Evolutionary conservation across 2,888 invertebrate genomes (phyloP), one percentile per base, ranked within the genome.

Genomic region (Dascillus cervinus): DNA sequence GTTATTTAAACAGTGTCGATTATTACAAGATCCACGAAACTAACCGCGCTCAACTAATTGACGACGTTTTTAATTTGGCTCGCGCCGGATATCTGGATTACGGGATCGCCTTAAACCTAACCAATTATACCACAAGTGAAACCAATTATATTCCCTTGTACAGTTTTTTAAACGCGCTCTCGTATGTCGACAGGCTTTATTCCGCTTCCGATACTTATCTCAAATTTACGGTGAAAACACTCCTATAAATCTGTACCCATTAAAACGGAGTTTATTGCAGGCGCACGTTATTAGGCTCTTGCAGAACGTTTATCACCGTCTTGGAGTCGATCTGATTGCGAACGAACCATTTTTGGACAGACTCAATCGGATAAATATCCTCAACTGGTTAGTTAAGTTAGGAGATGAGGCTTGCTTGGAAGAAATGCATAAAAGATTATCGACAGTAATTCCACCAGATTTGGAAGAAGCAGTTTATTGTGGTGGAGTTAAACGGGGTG

Each of bases 41-140:
- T 3, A 85, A 82, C 58, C 70, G 88, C 21, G 86, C 83, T 0
- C 82, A 86, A 35, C 50, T 79, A 3, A 59, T 91, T 0, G 82
- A 85, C 46, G 89, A 91, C 56, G 65, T 79, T 4, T 71, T 77
- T 36, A 73, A 73, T 43, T 59, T 79, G 29, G 79, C 78, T 2
- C 63, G 72, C 29, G 70, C 73, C 34, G 75, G 73, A 13, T 60
- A 71, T 17, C 57, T 79, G 32, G 66, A 64, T 3, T 76, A 76
- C 50, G 46, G 53, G 1, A 43, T 65, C 11, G 69, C 78, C 0
- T 63, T 83, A 26, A 68, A 72, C 10, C 52, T 82, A 12, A 70
- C 75, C 1, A 56, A 59, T 4, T 83, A 82, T 53, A 58, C 83
- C 48, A 56, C 55, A 1, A 54, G 67, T 2, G 77, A 77, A 52